These are phyloP conservation scores for Phoebastria nigripes DNA, from an alignment of 2,797 vertebrate species.

Conservation along the genomic window DNA sequence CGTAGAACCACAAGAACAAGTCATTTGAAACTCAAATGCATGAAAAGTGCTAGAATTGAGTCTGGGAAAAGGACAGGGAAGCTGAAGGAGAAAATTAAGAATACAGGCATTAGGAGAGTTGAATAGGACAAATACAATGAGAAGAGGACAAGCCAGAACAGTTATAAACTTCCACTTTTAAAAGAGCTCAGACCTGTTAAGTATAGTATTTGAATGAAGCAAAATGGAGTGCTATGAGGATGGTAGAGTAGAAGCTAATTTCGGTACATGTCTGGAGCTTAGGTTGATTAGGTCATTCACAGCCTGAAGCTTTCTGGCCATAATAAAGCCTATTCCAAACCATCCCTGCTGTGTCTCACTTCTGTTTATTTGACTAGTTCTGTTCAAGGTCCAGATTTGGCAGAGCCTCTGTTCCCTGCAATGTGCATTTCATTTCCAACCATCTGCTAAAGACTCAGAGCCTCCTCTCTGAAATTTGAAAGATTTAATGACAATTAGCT, in stretches of 20 bases:
- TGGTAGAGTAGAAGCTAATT: background rate
- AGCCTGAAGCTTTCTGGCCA: slow-evolving; percentile 45
- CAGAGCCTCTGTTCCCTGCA: background rate
- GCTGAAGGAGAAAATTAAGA: background rate
- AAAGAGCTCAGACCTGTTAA: background rate
- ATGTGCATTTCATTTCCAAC: slow-evolving; percentile 36
- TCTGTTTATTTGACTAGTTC: slow-evolving; percentile 53
- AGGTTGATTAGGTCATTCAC: slow-evolving; percentile 46
- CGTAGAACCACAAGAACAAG: background rate
- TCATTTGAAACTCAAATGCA: background rate
- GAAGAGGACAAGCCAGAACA: background rate
- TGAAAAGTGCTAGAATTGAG: background rate
- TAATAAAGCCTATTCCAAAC: slow-evolving; percentile 8
- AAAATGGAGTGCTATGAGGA: background rate
- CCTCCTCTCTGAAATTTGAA: slow-evolving; percentile 27
- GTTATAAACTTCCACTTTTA: background rate
- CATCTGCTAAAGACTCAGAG: slow-evolving; percentile 53
- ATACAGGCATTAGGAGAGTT: background rate
- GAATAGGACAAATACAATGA: background rate
- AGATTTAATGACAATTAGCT: slow-evolving; percentile 47
- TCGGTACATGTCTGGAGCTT: background rate
- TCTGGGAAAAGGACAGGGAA: background rate
- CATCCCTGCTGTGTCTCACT: slow-evolving; percentile 36
- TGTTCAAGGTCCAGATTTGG: slow-evolving; percentile 34
- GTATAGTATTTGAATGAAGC: background rate